Evolutionary conservation across 2,113 vertebrate genomes (phyloP), one percentile per base, ranked within the genome.

Genomic region (Aleadryas rufinucha): DNA sequence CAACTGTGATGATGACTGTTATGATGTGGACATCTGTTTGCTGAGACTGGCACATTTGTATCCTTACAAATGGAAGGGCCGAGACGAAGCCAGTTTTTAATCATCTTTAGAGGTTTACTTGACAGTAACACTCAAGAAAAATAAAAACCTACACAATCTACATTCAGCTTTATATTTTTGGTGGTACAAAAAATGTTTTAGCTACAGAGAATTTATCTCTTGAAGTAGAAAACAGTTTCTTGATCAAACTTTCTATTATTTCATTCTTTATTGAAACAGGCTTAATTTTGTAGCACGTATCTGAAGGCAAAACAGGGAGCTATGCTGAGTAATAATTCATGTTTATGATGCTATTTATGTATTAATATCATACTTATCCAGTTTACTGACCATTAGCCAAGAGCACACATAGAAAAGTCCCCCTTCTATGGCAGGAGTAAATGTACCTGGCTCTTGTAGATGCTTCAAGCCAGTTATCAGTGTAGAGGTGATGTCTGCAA

Each of bases 21-120:
- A 57, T 21, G 68, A 81, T 64, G 74, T 72, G 87, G 95, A 89
- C 89, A 96, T 93, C 90, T 95, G 95, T 60, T 96, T 93, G 91
- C 89, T 92, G 81, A 82, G 79, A 54, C 75, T 89, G 50, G 60
- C 91, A 84, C 68, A 61, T 94, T 92, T 84, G 31, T 89, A 94
- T 71, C 66, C 61, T 83, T 84, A 89, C n/a, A 90, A 94, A 93
- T 65, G 56, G 89, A 90, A 86, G 76, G 65, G 45, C 13, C 0
- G 1, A 93, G 61, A 80, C 19, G 59, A 4, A 84, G 52, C 31
- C 82, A 70, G 77, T 19, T 92, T 96, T 83, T 80, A 89, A 89
- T 57, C 9, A 60, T 87, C 44, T 84, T 61, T 65, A 69, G 30
- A 74, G 57, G 92, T 94, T 87, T 92, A 61, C 16, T 75, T 80